Evolutionary conservation across 2,888 invertebrate species (phyloP).

Genomic region (Branchipolynoe longqiensis): DNA sequence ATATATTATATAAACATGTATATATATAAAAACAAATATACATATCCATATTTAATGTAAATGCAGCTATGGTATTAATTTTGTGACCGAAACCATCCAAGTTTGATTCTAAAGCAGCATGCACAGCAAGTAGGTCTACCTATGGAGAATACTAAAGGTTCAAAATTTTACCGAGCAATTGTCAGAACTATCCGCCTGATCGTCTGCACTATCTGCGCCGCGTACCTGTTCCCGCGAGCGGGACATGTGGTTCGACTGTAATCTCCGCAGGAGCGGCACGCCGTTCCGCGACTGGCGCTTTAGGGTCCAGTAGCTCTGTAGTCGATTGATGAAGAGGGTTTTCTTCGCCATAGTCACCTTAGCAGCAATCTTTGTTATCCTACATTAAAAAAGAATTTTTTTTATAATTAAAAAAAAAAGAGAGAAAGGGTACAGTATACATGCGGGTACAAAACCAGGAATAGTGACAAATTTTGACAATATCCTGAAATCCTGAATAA

Average conservation of each 20-base stretch:
- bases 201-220: constrained; percentile 11
- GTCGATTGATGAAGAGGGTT: constrained; percentile 91
- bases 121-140: constrained; percentile 54
- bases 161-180: constrained; percentile 50
- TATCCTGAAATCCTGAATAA: too few relatives aligned
- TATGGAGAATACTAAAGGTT: constrained; percentile 50
- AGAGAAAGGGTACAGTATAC: too few relatives aligned
- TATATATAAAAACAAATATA: too few relatives aligned
- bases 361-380: constrained; percentile 92
- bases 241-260: constrained; percentile 85
- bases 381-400: constrained; percentile 70
- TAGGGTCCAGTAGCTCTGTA: constrained; percentile 98
- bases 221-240: constrained; percentile 66
- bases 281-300: constrained; percentile 97
- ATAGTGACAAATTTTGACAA: too few relatives aligned
- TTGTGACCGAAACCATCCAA: constrained; percentile 55
- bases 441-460: too few relatives aligned
- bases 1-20: background rate
- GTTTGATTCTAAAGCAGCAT: constrained; percentile 47
- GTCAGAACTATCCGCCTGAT: constrained; percentile 38
- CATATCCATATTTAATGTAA: too few relatives aligned
- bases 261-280: constrained; percentile 92
- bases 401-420: background rate
- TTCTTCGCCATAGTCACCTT: constrained; percentile 87
- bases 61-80: constrained; percentile 50